Conservation (phyloP, 92 coral and sea anemone genomes). For the Epizoanthus rinbou region DNA sequence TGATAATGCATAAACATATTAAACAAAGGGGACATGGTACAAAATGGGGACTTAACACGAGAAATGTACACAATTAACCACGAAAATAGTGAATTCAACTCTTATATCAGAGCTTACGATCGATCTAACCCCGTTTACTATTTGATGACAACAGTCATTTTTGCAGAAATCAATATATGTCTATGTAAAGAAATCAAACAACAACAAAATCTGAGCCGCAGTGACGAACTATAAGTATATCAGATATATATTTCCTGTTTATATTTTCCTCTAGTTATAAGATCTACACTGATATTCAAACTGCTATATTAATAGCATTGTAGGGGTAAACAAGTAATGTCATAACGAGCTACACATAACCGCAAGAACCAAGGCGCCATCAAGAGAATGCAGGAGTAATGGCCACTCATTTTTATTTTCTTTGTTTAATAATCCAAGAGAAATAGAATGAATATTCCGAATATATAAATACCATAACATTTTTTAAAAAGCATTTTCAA, state of each 20-base stretch:
- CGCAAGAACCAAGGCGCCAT: conserved; percentile 27
- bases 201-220: background rate
- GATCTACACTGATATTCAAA: background rate
- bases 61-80: background rate
- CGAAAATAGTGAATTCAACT: too few species aligned
- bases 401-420: conserved; percentile 14
- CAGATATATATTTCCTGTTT: background rate
- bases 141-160: background rate
- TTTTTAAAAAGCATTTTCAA: conserved; percentile 4
- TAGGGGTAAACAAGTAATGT: background rate
- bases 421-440: conserved; percentile 7
- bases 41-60: background rate
- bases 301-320: background rate
- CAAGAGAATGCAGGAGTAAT: conserved; percentile 1
- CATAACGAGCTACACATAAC: background rate
- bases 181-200: background rate
- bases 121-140: too few species aligned
- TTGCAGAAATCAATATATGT: background rate
- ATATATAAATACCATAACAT: background rate
- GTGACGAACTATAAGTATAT: background rate
- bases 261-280: background rate
- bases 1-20: background rate
- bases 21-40: background rate
- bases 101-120: too few species aligned
- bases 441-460: background rate